Evolutionary conservation across 2,113 vertebrate genomes (phyloP).

Genomic region (Otis tarda): DNA sequence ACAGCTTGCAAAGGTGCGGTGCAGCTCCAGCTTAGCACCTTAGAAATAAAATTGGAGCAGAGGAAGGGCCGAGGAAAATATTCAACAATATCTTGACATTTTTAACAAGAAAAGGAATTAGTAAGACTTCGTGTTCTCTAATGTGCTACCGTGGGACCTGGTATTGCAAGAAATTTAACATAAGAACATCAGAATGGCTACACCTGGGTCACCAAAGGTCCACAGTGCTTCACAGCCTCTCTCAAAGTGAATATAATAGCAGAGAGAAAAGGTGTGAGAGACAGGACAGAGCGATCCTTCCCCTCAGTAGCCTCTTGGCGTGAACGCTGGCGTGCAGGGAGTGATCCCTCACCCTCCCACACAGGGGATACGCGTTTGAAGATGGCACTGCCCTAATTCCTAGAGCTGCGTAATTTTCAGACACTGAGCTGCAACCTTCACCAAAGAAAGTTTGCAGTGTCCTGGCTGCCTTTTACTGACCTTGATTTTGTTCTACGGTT

Average conservation of each 20-base stretch:
- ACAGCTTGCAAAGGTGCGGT: not conserved
- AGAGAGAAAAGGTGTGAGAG: not conserved
- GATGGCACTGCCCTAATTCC: not conserved
- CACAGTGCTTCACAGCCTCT: not conserved
- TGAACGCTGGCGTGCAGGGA: rapidly evolving
- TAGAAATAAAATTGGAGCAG: not conserved
- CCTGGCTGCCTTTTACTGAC: not conserved
- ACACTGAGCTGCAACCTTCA: not conserved
- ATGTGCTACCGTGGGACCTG: rapidly evolving
- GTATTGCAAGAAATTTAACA: not conserved
- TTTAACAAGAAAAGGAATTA: slow-evolving; percentile 2
- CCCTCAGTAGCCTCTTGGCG: not conserved
- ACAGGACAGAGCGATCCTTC: not conserved
- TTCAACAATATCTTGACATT: not conserved
- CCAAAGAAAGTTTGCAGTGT: not conserved
- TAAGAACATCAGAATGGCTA: not conserved
- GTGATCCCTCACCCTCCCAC: not conserved
- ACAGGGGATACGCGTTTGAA: rapidly evolving
- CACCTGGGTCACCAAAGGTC: not conserved
- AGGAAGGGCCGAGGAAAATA: not conserved
- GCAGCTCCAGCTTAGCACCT: not conserved
- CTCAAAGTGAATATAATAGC: rapidly evolving
- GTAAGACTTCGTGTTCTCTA: not conserved
- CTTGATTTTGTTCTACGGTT: not conserved
- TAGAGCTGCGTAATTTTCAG: rapidly evolving